These are phyloP conservation scores for Baryphthengus martii DNA, from an alignment of 2,113 vertebrate genomes.

Conservation along the genomic window DNA sequence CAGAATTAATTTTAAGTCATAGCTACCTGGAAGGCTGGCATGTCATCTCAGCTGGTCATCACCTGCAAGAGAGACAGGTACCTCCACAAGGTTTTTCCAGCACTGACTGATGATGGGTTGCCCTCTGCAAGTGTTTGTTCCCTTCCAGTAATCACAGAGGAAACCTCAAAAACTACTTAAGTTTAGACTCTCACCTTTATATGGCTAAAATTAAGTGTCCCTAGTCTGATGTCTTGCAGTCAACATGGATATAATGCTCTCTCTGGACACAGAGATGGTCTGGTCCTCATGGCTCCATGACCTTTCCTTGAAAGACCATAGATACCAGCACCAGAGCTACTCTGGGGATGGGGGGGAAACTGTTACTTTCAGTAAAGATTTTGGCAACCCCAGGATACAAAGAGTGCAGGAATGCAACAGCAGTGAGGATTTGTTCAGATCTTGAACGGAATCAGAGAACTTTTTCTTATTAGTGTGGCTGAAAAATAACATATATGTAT, in stretches of 20 bases:
- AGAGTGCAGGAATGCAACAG: background rate
- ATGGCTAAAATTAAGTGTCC: background rate
- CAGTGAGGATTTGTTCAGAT: background rate
- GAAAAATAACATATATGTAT: background rate
- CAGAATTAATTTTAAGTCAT: background rate
- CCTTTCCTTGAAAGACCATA: background rate
- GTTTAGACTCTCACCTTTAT: background rate
- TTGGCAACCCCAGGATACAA: background rate
- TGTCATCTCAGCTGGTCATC: background rate
- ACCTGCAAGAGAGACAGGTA: background rate
- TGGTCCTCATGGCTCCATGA: background rate
- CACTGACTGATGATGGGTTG: background rate
- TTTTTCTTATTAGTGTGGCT: background rate
- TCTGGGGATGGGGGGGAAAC: background rate
- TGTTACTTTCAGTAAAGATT: background rate
- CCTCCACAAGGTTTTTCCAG: background rate
- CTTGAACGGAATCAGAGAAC: background rate
- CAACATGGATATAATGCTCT: background rate
- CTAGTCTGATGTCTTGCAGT: background rate
- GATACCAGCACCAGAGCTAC: background rate
- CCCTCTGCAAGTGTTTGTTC: background rate
- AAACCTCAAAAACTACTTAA: background rate
- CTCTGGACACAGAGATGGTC: rapidly evolving
- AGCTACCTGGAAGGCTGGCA: background rate
- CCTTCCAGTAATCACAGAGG: background rate